Percentiles rank a stretch among this genome's conserved stretches.
Conservation (phyloP, 2,888 invertebrate species). For the Acanthosepion pharaonis region DNA sequence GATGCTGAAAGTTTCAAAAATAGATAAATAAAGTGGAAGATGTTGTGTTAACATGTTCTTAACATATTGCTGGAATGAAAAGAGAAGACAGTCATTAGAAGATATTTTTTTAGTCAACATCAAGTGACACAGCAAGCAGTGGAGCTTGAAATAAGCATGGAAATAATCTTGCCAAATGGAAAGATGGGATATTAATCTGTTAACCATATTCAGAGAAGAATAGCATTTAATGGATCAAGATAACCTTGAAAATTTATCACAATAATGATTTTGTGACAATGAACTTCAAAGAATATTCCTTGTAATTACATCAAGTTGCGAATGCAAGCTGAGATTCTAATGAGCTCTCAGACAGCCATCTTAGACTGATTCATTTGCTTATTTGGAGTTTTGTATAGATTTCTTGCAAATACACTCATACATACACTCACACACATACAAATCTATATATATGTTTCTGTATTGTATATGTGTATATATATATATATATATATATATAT, state of each 20-base stretch:
- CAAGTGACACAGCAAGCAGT: constrained; percentile 1
- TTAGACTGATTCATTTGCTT: background rate
- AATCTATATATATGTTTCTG: too few relatives aligned
- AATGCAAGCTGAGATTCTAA: background rate
- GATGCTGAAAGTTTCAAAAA: background rate
- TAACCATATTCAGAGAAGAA: background rate
- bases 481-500: background rate
- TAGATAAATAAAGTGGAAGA: background rate
- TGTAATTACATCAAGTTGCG: background rate
- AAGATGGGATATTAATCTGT: background rate
- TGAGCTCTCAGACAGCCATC: background rate
- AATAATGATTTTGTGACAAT: constrained; percentile 18
- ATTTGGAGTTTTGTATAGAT: background rate
- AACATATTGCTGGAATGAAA: background rate
- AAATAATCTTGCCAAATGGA: background rate
- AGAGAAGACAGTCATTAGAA: background rate
- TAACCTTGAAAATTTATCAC: constrained; percentile 3
- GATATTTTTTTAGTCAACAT: background rate
- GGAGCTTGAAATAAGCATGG: constrained; percentile 13
- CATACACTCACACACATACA: too few relatives aligned
- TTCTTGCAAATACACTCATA: background rate
- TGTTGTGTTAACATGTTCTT: background rate
- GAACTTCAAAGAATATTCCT: background rate
- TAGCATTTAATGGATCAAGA: constrained; percentile 20
- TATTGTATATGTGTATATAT: background rate